Evolutionary conservation across 2,113 vertebrate species (phyloP), one percentile per base, ranked within the genome.

Genomic region (Hassar affinis): DNA sequence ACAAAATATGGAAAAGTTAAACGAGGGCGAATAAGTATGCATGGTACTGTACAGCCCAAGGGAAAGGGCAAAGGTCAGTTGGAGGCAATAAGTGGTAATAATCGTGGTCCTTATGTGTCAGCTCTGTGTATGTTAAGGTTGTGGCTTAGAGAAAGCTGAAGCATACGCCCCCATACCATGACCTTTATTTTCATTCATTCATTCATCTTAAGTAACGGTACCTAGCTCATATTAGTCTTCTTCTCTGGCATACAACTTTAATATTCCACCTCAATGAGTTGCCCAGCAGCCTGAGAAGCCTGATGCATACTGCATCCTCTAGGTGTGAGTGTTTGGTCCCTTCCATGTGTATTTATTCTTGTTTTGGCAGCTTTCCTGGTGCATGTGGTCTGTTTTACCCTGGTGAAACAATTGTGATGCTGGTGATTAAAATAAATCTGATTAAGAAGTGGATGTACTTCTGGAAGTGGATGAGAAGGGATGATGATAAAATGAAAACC

Each of bases 381-480:
- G 18, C 18, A 15, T 22, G 51, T 54, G 33, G 47, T 75, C 0
- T 74, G 11, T 76, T 76, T 22, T 51, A 75, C 72, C 7, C 15
- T 75, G 47, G n/a, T 72, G n/a, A 27, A 75, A 75, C n/a, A 52
- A 52, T 75, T n/a, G 20, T 75, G 18, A 22, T 75, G n/a, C 49
- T 52, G 18, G 47, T 52, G 42, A 69, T 45, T 25, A 42, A 25
- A 17, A 64, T 42, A 66, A 2, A 20, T 15, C 22, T 49, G 11
- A 69, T 42, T 42, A 49, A 17, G 12, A 9, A 45, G 0, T 45
- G 33, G 18, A 68, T 68, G 64, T 68, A 68, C 17, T 38, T 33
- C 38, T 6, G 33, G 5, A 66, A 35, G 6, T 17, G 18, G 64
- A 69, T 71, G 68, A 69, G 18, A 42, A 12, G 12, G 22, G 68